Percentiles rank a stretch among this genome's conserved stretches.
phyloP scores from a whole-genome alignment of 2,888 invertebrate species.

The Agrotis puta region DNA sequence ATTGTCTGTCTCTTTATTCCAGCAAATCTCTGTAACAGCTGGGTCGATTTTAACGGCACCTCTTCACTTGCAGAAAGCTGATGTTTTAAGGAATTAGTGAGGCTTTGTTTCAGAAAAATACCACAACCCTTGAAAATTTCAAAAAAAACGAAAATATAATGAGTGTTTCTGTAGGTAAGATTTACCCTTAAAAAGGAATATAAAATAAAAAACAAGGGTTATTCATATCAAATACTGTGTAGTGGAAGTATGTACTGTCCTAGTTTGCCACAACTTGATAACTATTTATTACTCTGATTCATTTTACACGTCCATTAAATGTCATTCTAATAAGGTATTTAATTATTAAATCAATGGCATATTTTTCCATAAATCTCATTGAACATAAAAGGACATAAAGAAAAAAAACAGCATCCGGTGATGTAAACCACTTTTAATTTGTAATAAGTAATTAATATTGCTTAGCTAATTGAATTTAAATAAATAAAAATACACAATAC shows the following conservation, averaged over 20 bases:
- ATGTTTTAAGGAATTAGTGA: too few relatives aligned
- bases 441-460: conserved; percentile 87
- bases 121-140: too few relatives aligned
- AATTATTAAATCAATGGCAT: neutral
- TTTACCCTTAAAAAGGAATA: neutral
- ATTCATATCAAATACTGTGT: neutral
- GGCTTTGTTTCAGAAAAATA: too few relatives aligned
- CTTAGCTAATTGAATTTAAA: conserved; percentile 87
- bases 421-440: conserved; percentile 87
- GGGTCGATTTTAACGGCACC: too few relatives aligned
- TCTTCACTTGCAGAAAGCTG: too few relatives aligned
- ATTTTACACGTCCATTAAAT: neutral
- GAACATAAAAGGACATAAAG: conserved; percentile 44
- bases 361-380: neutral
- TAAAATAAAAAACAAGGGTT: neutral
- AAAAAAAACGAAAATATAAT: too few relatives aligned
- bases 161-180: too few relatives aligned
- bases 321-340: neutral
- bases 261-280: neutral
- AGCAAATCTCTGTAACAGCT: too few relatives aligned
- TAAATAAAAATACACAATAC: conserved; percentile 87
- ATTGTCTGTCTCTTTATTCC: too few relatives aligned
- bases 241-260: neutral
- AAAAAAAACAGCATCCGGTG: conserved; percentile 68
- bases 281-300: neutral